Evolutionary conservation across 1,140 invertebrate genomes (phyloP).

Genomic region (Drosophila hydei): DNA sequence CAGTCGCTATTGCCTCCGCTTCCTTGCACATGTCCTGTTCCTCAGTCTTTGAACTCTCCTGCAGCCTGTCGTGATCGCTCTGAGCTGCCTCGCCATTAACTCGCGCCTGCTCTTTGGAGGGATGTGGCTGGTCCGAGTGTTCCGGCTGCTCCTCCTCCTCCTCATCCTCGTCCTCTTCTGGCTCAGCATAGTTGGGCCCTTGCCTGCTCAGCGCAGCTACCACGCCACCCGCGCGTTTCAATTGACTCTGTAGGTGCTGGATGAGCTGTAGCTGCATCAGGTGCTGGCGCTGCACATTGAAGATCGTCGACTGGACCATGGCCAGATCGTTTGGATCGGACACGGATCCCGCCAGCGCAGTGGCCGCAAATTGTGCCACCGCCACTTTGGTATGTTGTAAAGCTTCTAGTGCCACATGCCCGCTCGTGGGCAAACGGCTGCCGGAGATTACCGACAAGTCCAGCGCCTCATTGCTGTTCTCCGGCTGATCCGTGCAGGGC

Average conservation of each 20-base stretch:
- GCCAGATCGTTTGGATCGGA: constrained; percentile 91
- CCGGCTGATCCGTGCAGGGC: constrained; percentile 16
- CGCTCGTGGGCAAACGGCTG: constrained; percentile 57
- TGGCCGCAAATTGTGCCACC: constrained; percentile 95
- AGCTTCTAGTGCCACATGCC: constrained; percentile 90
- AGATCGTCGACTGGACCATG: constrained; percentile 93
- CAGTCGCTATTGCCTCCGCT: constrained; percentile 6
- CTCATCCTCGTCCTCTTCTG: constrained; percentile 33
- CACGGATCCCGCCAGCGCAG: constrained; percentile 87
- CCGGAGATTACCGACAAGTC: constrained; percentile 76
- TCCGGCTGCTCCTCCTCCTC: constrained; percentile 35
- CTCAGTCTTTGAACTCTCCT: constrained; percentile 76
- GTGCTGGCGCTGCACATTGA: constrained; percentile 96
- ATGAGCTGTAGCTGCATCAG: constrained; percentile 96
- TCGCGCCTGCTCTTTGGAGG: constrained; percentile 6
- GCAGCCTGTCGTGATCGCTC: constrained; percentile 16
- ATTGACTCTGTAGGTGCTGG: constrained; percentile 94
- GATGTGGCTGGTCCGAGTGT: constrained; percentile 12
- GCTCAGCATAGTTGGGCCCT: neutral
- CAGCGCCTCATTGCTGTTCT: constrained; percentile 75
- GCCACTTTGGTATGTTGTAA: constrained; percentile 92
- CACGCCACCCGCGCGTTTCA: constrained; percentile 83
- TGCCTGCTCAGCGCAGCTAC: constrained; percentile 55
- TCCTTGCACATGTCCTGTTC: constrained; percentile 20
- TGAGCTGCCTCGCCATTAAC: constrained; percentile 26